A percentile compares a stretch with the other conserved stretches of the same genome.
These are phyloP conservation scores for Nephila pilipes DNA, from an alignment of 1,140 invertebrate genomes.

Conservation along the genomic window DNA sequence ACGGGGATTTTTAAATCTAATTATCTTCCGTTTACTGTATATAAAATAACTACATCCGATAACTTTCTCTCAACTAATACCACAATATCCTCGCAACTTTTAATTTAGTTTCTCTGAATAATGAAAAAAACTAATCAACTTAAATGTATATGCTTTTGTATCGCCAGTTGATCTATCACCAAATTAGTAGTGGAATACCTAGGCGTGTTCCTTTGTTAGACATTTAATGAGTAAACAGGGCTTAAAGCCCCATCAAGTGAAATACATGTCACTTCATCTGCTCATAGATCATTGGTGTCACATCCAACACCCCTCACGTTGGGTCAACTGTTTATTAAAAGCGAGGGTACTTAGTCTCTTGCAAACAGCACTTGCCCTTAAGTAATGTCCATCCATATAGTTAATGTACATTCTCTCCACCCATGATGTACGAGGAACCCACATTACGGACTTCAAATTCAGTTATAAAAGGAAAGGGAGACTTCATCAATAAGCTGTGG, in stretches of 20 bases:
- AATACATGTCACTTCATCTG: conserved; percentile 38
- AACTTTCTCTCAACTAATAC: neutral
- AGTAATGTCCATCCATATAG: conserved; percentile 54
- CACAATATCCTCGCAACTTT: neutral
- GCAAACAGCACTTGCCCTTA: conserved; percentile 14
- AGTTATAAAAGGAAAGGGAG: conserved; percentile 12
- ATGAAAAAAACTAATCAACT: neutral
- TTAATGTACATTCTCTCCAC: conserved; percentile 8
- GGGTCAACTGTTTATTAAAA: conserved; percentile 56
- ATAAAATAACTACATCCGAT: neutral
- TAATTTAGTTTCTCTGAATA: neutral
- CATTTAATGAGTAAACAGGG: conserved; percentile 23
- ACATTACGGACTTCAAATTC: conserved; percentile 33
- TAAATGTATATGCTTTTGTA: neutral
- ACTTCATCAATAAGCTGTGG: conserved; percentile 31
- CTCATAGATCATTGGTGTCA: conserved; percentile 38
- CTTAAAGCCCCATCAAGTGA: conserved; percentile 30
- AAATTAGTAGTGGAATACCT: neutral
- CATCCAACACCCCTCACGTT: conserved; percentile 48
- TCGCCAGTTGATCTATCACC: neutral
- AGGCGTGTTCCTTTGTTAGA: conserved; percentile 11
- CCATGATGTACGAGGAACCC: neutral
- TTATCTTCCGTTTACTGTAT: too few relatives aligned
- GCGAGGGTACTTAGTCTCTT: conserved; percentile 31
- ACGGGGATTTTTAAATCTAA: too few relatives aligned